Evolutionary conservation across 2,113 vertebrate species (phyloP).

Genomic region (Anas platyrhynchos): DNA sequence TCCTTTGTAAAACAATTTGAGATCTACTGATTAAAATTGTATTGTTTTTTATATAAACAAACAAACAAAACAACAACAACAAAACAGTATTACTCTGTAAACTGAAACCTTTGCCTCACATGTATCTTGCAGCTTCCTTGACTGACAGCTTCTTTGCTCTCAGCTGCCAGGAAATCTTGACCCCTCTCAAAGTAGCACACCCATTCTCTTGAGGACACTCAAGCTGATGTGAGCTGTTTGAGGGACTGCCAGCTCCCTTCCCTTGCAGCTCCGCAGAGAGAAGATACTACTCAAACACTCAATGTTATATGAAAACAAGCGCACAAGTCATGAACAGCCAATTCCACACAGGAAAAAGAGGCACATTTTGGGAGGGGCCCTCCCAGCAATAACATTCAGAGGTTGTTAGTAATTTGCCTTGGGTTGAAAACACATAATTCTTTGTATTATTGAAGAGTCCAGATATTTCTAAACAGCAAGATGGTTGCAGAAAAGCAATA

Average conservation of each 20-base stretch:
- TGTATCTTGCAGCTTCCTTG: neutral
- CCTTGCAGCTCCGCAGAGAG: neutral
- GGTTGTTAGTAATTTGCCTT: neutral
- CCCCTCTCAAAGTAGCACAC: neutral
- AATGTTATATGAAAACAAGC: conserved; percentile 42
- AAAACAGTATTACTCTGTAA: neutral
- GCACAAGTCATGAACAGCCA: neutral
- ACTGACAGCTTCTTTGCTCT: neutral
- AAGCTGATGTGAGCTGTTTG: neutral
- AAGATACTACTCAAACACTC: neutral
- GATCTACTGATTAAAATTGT: neutral
- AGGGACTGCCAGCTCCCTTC: neutral
- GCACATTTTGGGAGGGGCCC: neutral
- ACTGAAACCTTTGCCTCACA: neutral
- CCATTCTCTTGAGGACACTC: conserved; percentile 28
- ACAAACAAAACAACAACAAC: neutral
- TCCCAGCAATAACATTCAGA: conserved; percentile 12
- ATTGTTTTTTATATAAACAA: neutral
- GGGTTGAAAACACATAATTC: neutral
- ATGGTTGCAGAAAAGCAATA: neutral
- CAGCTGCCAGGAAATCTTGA: conserved; percentile 29
- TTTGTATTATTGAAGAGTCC: neutral
- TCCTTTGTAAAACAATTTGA: neutral
- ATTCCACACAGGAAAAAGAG: neutral
- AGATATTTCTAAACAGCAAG: neutral